phyloP scores from a whole-genome alignment of 2,888 invertebrate genomes.

The Linyphia triangularis region DNA sequence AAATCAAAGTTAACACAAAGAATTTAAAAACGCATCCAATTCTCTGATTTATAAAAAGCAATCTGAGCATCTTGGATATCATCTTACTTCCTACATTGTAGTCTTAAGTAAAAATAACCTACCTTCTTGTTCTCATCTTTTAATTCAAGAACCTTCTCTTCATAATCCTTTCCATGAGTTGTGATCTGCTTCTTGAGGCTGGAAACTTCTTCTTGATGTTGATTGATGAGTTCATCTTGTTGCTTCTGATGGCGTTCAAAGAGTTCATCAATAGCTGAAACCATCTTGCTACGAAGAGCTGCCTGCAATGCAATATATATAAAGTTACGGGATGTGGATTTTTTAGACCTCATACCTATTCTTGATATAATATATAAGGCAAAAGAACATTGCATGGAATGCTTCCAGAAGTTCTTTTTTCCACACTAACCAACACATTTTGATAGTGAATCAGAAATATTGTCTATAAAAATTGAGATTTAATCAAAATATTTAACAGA shows the following conservation, averaged over 20 bases:
- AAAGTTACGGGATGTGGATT: no score
- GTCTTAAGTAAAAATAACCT: no score
- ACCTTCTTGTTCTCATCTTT: slow-evolving; percentile 98
- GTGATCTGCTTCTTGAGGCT: slow-evolving; percentile 89
- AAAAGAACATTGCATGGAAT: no score
- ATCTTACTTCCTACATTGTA: neutral
- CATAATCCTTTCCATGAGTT: slow-evolving; percentile 92
- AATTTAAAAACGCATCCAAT: neutral
- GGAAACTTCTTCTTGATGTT: slow-evolving; percentile 88
- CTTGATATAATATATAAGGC: no score
- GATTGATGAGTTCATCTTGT: slow-evolving; percentile 88
- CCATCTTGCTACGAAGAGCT: slow-evolving; percentile 68
- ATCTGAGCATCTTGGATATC: neutral
- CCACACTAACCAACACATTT: no score
- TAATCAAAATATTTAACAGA: no score
- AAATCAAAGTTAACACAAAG: no score
- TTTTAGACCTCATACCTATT: no score
- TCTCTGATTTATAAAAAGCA: neutral
- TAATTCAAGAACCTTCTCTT: slow-evolving; percentile 92
- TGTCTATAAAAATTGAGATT: no score
- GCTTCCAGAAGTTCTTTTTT: no score
- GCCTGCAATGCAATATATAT: slow-evolving; percentile 73
- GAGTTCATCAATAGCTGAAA: slow-evolving; percentile 73
- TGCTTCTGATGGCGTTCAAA: slow-evolving; percentile 87
- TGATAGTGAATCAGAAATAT: no score